phyloP scores from a whole-genome alignment of 2,113 vertebrate genomes.

The Ctenomys sociabilis region DNA sequence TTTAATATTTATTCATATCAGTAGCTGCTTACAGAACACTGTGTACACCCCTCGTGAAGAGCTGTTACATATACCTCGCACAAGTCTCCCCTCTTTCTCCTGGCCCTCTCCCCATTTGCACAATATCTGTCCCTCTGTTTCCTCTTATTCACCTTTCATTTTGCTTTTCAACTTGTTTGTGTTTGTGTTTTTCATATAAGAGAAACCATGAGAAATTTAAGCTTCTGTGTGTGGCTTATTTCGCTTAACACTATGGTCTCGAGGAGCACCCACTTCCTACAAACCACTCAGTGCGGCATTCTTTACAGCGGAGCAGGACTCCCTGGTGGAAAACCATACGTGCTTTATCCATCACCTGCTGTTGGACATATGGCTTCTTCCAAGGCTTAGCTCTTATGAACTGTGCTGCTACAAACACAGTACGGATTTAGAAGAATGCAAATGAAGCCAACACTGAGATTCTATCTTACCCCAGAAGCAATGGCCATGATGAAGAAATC shows the following conservation, averaged over 20 bases:
- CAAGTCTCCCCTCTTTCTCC: background rate
- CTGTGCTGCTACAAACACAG: background rate
- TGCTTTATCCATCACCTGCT: background rate
- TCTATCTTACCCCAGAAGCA: background rate
- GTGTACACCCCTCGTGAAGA: background rate
- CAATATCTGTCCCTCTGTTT: background rate
- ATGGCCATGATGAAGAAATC: background rate
- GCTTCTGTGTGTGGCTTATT: background rate
- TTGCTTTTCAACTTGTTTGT: background rate
- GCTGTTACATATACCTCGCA: background rate
- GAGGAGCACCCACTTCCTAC: background rate
- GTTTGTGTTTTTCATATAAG: background rate
- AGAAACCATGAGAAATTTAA: background rate
- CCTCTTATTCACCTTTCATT: background rate
- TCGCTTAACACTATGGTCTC: background rate
- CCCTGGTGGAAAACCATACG: background rate
- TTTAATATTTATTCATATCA: background rate
- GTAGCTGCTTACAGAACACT: too few species aligned
- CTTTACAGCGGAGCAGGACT: background rate
- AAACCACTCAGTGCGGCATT: background rate
- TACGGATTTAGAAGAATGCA: background rate
- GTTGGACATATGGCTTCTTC: background rate
- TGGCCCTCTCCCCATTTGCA: background rate
- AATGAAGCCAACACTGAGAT: background rate
- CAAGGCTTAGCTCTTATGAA: background rate